phyloP scores from a whole-genome alignment of 2,888 invertebrate genomes.

The Mythimna impura region DNA sequence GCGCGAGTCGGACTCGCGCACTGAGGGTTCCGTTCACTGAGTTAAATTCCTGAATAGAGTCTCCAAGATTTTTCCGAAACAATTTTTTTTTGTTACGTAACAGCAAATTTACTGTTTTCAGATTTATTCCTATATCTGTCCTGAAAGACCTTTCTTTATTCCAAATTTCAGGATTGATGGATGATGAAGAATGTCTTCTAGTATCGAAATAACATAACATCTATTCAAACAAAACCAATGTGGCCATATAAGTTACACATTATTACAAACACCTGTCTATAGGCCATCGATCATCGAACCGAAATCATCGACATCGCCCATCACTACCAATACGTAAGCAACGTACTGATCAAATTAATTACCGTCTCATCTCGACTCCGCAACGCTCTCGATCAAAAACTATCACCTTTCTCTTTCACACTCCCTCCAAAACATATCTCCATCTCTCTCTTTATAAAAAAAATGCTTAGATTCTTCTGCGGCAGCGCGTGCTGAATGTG shows the following conservation, averaged over 20 bases:
- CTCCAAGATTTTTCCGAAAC: no score
- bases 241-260: background rate
- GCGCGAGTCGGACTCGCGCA: no score
- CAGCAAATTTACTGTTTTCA: no score
- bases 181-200: background rate
- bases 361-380: conserved; percentile 84
- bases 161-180: no score
- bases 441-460: conserved; percentile 71
- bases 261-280: background rate
- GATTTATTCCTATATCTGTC: no score
- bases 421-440: conserved; percentile 55
- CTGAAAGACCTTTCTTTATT: no score
- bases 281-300: conserved; percentile 23
- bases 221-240: background rate
- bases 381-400: conserved; percentile 81
- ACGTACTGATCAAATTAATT: conserved; percentile 89
- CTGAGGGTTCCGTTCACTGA: no score
- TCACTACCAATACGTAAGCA: conserved; percentile 77
- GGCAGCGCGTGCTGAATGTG: conserved; percentile 86
- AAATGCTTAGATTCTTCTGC: conserved; percentile 81
- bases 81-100: no score
- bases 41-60: no score
- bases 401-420: conserved; percentile 71
- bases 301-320: conserved; percentile 68
- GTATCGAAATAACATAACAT: background rate